phyloP scores from a whole-genome alignment of 2,797 vertebrate genomes.

The Enteromius afrohamiltoni region DNA sequence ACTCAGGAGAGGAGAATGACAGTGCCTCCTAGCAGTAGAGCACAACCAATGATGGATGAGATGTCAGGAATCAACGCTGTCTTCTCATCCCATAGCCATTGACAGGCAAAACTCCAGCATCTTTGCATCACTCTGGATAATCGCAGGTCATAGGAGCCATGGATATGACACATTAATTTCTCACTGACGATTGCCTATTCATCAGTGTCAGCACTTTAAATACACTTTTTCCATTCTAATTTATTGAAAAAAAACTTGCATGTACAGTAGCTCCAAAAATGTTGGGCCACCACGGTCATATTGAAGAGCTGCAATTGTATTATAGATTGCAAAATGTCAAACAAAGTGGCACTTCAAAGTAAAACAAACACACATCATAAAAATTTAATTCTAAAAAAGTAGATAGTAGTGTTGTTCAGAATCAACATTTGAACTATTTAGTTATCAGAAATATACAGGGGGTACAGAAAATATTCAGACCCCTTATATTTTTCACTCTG shows the following conservation, averaged over 20 bases:
- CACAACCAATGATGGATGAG: conserved; percentile 78
- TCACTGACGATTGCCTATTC: conserved; percentile 76
- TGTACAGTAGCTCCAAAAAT: neutral
- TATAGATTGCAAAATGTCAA: no score
- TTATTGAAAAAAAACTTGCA: conserved; percentile 62
- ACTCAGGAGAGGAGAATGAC: conserved; percentile 63
- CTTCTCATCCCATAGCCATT: conserved; percentile 64
- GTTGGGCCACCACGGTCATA: no score
- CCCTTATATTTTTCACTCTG: no score
- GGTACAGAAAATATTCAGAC: no score
- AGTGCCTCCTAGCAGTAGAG: conserved; percentile 71
- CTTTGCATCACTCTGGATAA: conserved; percentile 72
- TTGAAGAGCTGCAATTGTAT: no score
- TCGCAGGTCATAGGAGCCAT: conserved; percentile 69
- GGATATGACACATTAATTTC: conserved; percentile 73
- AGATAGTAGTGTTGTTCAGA: no score
- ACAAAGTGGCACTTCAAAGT: no score
- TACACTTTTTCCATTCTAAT: conserved; percentile 47
- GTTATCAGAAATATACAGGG: no score
- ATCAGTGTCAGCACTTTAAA: conserved; percentile 73
- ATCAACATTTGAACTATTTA: no score
- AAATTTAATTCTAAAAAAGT: no score
- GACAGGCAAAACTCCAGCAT: conserved; percentile 69
- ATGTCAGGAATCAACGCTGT: conserved; percentile 68
- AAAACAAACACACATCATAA: no score